Evolutionary conservation across 2,797 vertebrate species (phyloP), one percentile per base, ranked within the genome.

Genomic region (Etheostoma perlongum): DNA sequence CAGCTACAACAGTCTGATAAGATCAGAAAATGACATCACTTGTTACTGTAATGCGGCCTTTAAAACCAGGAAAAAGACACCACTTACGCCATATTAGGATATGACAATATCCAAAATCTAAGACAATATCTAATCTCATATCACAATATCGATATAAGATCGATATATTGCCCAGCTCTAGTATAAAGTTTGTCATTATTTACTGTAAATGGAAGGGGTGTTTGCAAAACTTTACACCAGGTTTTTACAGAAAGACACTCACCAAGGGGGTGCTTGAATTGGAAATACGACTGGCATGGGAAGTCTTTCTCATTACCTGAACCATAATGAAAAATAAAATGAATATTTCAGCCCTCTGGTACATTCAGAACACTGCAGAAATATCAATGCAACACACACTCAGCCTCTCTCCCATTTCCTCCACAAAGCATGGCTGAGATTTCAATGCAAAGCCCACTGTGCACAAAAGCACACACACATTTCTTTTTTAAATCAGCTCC

Each of bases 231-330:
- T 3, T 27, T 2, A 61, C 1, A 47, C 10, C 3, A 18, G 6
- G 60, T 27, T 55, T 49, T n/a, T 36, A 58, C 14, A 21, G 16
- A 42, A 30, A 33, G 7, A 58, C 15, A 96, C 96, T 91, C 94
- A 98, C 96, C 96, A 98, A 90, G 0, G 93, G 89, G 67, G 63
- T 95, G 92, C 94, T 96, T 51, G 95, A 92, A 44, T 92, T 87
- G 57, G 96, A 95, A 40, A 94, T 84, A 79, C 94, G 95, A 91
- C 96, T 95, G 36, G 88, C 83, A 6, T 97, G 95, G 80, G 96
- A 97, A 5, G 96, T 93, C 82, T 95, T 96, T 94, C 96, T 95
- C 92, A 95, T 94, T 74, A 96, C 96, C 97, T 97, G 94, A 83
- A 77, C 80, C 85, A 89, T 84, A 93, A 74, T 55, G 30, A 30